phyloP scores from a whole-genome alignment of 2,797 vertebrate species.

The Halcyon smyrnensis region DNA sequence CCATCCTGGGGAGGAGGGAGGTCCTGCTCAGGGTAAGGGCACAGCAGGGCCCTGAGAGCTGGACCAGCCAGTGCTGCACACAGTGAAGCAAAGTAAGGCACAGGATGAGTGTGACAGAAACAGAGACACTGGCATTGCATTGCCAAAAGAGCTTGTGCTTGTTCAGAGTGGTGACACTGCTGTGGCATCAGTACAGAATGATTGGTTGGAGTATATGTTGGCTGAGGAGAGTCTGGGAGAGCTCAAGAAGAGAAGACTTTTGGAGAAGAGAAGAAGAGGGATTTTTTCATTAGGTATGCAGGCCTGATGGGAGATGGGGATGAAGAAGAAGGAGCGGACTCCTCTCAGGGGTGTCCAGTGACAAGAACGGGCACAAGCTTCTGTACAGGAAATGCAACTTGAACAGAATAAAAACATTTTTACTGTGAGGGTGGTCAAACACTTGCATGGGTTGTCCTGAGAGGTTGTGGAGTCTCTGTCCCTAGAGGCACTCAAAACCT shows the following conservation, averaged over 20 bases:
- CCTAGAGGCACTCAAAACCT: not conserved
- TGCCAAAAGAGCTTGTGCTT: not conserved
- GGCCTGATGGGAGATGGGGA: not conserved
- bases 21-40: not conserved
- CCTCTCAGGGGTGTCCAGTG: not conserved
- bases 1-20: not conserved
- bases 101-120: fast-evolving
- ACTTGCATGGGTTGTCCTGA: not conserved
- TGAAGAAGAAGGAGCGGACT: not conserved
- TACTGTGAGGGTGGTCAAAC: not conserved
- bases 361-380: not conserved
- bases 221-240: fast-evolving
- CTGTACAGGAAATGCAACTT: not conserved
- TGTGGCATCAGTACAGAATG: not conserved
- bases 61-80: not conserved
- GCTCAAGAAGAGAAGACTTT: not conserved
- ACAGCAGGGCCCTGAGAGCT: not conserved
- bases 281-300: not conserved
- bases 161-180: not conserved
- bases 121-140: not conserved
- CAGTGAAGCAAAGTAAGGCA: not conserved
- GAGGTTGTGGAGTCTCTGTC: not conserved
- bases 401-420: not conserved
- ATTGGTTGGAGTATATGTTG: not conserved
- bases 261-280: not conserved